Evolutionary conservation across 2,113 vertebrate species (phyloP).

Genomic region (Corythornis cristatus): DNA sequence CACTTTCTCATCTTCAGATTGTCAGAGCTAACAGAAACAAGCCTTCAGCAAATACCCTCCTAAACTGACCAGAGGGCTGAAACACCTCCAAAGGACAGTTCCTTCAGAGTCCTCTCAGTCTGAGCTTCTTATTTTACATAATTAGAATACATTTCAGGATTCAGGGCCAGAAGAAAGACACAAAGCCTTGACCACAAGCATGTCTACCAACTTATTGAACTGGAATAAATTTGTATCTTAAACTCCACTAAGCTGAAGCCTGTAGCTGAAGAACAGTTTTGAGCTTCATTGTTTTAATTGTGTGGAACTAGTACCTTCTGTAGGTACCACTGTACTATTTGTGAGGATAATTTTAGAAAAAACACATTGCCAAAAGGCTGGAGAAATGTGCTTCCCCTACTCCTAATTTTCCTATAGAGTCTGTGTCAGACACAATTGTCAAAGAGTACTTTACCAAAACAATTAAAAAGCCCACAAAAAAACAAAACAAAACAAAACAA

Average conservation of each 20-base stretch:
- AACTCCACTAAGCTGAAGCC: neutral
- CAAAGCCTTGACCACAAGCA: neutral
- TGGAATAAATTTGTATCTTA: neutral
- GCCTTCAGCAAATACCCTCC: neutral
- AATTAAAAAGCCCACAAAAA: neutral
- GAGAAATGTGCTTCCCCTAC: neutral
- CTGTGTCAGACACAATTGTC: neutral
- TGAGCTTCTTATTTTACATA: neutral
- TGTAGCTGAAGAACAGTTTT: neutral
- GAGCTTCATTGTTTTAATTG: neutral
- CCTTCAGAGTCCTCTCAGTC: neutral
- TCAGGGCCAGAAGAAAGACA: neutral
- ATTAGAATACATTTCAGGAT: neutral
- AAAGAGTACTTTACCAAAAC: neutral
- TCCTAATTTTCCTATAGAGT: neutral
- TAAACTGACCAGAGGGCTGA: neutral
- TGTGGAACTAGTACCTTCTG: neutral
- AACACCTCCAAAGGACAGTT: neutral
- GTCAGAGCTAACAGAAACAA: neutral
- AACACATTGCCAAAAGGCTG: neutral
- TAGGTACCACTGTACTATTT: neutral
- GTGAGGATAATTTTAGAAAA: neutral
- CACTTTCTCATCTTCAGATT: neutral
- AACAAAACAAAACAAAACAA: too few relatives aligned
- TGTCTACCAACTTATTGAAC: neutral